phyloP scores from a whole-genome alignment of 2,888 invertebrate genomes.

The Ganaspis brasiliensis region DNA sequence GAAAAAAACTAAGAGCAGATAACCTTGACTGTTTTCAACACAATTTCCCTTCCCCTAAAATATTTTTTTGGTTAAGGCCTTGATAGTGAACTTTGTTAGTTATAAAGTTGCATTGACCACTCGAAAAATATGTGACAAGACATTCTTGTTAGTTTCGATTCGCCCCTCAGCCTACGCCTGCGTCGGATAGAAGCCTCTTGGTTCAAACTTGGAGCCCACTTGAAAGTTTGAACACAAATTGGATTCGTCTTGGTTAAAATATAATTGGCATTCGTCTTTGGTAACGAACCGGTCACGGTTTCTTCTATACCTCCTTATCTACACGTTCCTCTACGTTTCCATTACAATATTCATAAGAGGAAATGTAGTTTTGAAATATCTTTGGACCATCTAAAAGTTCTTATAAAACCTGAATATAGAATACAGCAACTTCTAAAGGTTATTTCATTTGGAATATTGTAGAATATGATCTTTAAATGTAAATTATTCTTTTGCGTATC shows the following conservation, averaged over 20 bases:
- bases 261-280: conserved; percentile 78
- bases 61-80: too few relatives aligned
- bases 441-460: background rate
- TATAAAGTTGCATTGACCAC: conserved; percentile 53
- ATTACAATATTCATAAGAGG: conserved; percentile 38
- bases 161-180: conserved; percentile 59
- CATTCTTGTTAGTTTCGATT: conserved; percentile 63
- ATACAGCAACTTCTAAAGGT: background rate
- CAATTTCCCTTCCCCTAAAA: too few relatives aligned
- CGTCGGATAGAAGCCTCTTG: conserved; percentile 70
- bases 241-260: conserved; percentile 74
- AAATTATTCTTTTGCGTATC: too few relatives aligned
- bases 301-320: background rate
- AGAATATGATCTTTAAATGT: too few relatives aligned
- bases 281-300: conserved; percentile 67
- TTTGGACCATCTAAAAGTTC: background rate
- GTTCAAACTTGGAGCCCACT: conserved; percentile 77
- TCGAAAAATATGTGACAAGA: conserved; percentile 58
- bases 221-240: conserved; percentile 76
- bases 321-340: background rate
- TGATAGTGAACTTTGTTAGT: too few relatives aligned
- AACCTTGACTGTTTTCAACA: too few relatives aligned
- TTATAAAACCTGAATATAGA: background rate
- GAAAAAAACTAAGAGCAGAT: too few relatives aligned
- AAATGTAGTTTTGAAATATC: conserved; percentile 12